Conservation (phyloP, 1,140 invertebrate species). For the Chelonus insularis region DNA sequence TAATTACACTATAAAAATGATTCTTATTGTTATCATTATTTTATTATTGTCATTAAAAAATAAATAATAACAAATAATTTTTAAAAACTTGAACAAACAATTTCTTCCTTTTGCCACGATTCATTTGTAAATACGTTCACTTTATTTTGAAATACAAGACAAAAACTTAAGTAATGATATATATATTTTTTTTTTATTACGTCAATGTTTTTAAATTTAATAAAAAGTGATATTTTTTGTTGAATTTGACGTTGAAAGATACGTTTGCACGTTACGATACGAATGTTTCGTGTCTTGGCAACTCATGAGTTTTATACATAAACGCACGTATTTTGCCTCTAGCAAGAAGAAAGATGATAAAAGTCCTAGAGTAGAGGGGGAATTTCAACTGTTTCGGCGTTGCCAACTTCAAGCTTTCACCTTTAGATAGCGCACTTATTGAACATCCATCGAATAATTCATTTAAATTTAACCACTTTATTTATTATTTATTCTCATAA, state of each 20-base stretch:
- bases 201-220: too few relatives aligned
- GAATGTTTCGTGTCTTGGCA: background rate
- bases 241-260: too few relatives aligned
- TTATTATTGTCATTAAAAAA: too few relatives aligned
- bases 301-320: background rate
- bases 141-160: background rate
- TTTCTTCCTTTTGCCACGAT: background rate
- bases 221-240: too few relatives aligned
- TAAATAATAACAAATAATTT: background rate
- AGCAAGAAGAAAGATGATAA: background rate
- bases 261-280: too few relatives aligned
- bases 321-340: conserved; percentile 4
- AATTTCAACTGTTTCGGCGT: background rate
- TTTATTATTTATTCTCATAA: too few relatives aligned
- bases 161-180: background rate
- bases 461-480: background rate
- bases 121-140: background rate
- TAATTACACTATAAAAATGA: too few relatives aligned
- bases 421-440: background rate
- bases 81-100: background rate
- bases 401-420: background rate
- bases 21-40: too few relatives aligned
- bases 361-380: background rate
- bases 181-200: too few relatives aligned
- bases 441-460: background rate